Base-by-base conservation (phyloP, 2,888 invertebrate genomes). In the Parnassius apollo region DNA sequence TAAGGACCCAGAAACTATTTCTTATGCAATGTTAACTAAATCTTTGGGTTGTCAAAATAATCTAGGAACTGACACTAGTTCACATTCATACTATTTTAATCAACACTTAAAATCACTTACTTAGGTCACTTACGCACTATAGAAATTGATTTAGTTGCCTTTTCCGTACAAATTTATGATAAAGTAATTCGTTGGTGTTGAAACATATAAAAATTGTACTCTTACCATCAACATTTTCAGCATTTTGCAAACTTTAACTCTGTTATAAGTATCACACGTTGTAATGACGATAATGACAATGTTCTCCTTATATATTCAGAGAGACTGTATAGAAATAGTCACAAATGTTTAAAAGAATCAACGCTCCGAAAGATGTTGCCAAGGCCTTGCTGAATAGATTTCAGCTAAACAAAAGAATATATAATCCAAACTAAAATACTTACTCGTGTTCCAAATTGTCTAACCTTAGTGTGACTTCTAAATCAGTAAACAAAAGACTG, bases 371-470 rank as follows among this genome's bases (percentile, higher is more conserved):
- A 80, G 76, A 75, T 78, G 73, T 73, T 77, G 74, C 73, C 86
- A 88, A 88, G 88, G 85, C 68, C 77, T 75, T 69, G 63, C 69
- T 78, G 78, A 86, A 86, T 82, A 76, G 81, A 75, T 76, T 69
- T 72, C 73, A 70, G 49, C 65, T 67, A 78, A 79, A 91, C 90
- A 91, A 91, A 87, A 86, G 89, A 91, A 88, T 89, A 70, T 78
- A 82, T 86, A 84, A 88, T 85, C 68, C 69, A 70, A 73, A 69
- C 70, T 68, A 59, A 75, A 13, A 69, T 68, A 68, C 58, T 50
- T 49, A 50, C 44, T 45, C 35, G 35, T 62, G 50, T 62, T 49
- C 53, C 42, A 50, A 59, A 57, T 53, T 53, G 53, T 62, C 57
- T 51, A 55, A 55, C 62, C 62, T 62, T 62, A 58, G 18, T 18